Percentiles rank a stretch among this genome's conserved stretches.
These are phyloP conservation scores for Ceyx margarethae DNA, from an alignment of 2,113 vertebrate species.

Conservation along the genomic window DNA sequence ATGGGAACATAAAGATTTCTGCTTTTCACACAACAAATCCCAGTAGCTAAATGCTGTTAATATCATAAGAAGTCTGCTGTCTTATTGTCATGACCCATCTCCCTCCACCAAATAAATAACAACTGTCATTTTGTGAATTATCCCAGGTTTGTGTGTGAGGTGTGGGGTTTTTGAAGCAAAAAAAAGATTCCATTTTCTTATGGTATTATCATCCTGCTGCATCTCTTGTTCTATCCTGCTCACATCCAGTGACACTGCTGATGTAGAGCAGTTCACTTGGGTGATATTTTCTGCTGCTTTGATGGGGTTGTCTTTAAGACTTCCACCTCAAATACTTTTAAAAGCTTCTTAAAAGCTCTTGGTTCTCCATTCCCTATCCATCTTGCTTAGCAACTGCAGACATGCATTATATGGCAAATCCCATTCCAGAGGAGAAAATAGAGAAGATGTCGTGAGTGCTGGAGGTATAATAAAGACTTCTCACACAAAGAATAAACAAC, in stretches of 20 bases:
- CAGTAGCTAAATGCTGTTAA: background rate
- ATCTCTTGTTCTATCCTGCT: background rate
- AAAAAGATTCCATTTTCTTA: background rate
- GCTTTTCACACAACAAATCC: background rate
- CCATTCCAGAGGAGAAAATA: slow-evolving; percentile 21
- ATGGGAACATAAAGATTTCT: background rate
- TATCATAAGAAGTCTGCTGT: background rate
- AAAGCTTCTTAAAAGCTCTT: slow-evolving; percentile 48
- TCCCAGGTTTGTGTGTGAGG: background rate
- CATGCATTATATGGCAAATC: background rate
- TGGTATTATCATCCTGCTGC: background rate
- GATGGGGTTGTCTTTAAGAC: background rate
- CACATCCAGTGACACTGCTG: background rate
- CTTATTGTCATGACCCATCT: background rate
- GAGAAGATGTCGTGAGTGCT: slow-evolving; percentile 51
- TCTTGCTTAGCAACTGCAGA: slow-evolving; percentile 41
- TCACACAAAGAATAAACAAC: slow-evolving; percentile 74
- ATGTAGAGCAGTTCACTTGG: background rate
- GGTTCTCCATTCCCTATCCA: background rate
- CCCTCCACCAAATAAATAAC: background rate
- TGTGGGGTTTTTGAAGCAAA: background rate
- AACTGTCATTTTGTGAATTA: background rate
- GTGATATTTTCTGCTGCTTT: slow-evolving; percentile 19
- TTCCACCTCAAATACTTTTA: slow-evolving; percentile 33
- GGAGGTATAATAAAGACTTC: slow-evolving; percentile 75